These are phyloP conservation scores for Nemopilema nomurai DNA, from an alignment of 30 jellyfish, hydroid and myxozoan genomes.

Conservation along the genomic window DNA sequence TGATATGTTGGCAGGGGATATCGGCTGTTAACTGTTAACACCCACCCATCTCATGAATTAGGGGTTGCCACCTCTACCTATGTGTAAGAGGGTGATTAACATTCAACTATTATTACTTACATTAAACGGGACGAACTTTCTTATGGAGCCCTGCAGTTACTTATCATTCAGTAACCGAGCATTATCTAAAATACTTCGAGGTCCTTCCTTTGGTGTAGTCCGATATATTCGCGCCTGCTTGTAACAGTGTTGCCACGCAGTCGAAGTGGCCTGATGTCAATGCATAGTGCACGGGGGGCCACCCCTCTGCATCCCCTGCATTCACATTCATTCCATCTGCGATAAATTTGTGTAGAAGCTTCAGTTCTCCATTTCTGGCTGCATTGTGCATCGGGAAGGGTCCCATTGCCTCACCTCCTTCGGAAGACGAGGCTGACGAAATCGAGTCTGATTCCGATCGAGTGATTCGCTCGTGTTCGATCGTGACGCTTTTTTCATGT, in stretches of 20 bases:
- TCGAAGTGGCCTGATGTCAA: slow-evolving; percentile 66
- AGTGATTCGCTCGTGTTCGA: slow-evolving; percentile 15
- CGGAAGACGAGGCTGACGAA: slow-evolving; percentile 59
- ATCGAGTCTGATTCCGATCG: slow-evolving; percentile 51
- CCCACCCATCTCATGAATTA: too few species aligned
- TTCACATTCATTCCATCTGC: slow-evolving; percentile 67
- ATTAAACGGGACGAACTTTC: too few species aligned
- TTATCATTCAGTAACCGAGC: too few species aligned
- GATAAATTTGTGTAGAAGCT: slow-evolving; percentile 32
- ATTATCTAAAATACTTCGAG: slow-evolving; percentile 63
- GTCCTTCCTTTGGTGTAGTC: slow-evolving; percentile 77
- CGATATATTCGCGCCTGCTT: slow-evolving; percentile 70
- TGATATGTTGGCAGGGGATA: too few species aligned
- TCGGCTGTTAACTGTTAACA: too few species aligned
- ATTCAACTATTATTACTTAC: too few species aligned
- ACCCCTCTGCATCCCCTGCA: slow-evolving; percentile 64
- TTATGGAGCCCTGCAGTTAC: too few species aligned
- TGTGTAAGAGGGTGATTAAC: too few species aligned
- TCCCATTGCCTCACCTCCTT: slow-evolving; percentile 36
- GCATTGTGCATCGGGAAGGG: slow-evolving; percentile 65
- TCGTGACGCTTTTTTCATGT: slow-evolving; percentile 18
- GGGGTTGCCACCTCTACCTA: too few species aligned
- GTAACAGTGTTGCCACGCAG: slow-evolving; percentile 65
- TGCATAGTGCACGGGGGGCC: slow-evolving; percentile 93
- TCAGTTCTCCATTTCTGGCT: slow-evolving; percentile 59